phyloP scores from a whole-genome alignment of 2,113 vertebrate genomes.

The Potamarius usumacintae region DNA sequence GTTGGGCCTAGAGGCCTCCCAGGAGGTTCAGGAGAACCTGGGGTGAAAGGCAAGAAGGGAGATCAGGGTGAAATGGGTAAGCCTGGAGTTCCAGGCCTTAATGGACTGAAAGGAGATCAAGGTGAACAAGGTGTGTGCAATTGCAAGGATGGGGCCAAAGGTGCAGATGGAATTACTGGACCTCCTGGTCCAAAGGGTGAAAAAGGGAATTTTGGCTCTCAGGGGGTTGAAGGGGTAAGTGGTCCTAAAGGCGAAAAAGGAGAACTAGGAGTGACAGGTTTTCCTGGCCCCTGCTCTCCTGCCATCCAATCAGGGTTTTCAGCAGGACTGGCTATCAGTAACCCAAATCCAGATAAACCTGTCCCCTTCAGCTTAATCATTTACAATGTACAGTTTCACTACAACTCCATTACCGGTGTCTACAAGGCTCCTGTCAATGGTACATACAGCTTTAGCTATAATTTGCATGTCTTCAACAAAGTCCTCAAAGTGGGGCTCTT shows the following conservation, averaged over 20 bases:
- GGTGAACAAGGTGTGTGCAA: constrained; percentile 64
- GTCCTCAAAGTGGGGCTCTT: constrained; percentile 67
- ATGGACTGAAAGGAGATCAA: constrained; percentile 65
- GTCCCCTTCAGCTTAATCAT: constrained; percentile 60
- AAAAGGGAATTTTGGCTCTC: constrained; percentile 54
- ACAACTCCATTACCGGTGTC: constrained; percentile 14
- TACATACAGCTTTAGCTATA: constrained; percentile 69
- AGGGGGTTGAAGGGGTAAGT: constrained; percentile 55
- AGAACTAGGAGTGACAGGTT: constrained; percentile 57
- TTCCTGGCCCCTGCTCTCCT: constrained; percentile 65
- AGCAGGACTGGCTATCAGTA: constrained; percentile 39
- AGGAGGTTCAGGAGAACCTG: constrained; percentile 58
- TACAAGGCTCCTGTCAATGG: constrained; percentile 69
- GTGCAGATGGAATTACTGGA: constrained; percentile 56
- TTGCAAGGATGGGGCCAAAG: constrained; percentile 65
- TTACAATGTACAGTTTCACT: constrained; percentile 60
- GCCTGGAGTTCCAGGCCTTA: constrained; percentile 55
- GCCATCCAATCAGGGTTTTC: constrained; percentile 69
- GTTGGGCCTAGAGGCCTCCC: constrained; percentile 65
- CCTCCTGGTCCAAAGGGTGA: constrained; percentile 59
- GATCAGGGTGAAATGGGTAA: constrained; percentile 61
- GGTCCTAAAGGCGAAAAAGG: constrained; percentile 59
- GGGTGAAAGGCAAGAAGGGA: constrained; percentile 59
- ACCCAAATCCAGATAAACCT: constrained; percentile 49
- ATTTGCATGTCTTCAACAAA: constrained; percentile 42